Base-by-base conservation (phyloP, 2,797 vertebrate species). In the Cyclopterus lumpus region DNA sequence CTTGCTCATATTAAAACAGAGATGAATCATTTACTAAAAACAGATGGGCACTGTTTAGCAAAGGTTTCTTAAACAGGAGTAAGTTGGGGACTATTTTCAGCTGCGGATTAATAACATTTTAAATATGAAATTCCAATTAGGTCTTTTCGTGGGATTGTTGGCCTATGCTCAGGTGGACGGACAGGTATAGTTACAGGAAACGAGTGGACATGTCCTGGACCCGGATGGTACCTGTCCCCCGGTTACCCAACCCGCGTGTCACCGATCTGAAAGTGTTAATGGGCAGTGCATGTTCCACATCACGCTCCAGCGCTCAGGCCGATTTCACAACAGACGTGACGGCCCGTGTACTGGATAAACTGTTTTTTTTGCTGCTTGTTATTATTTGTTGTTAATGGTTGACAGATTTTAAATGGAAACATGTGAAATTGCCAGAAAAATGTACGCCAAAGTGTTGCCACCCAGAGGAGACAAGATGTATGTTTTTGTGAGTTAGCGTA, bases 311-410 rank as follows among this genome's bases (percentile, higher is more conserved):
- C 64, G 83, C 83, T 69, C 92, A 67, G 65, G 80, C 54, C 34
- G 85, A 90, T 95, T 94, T 94, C 93, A 90, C 94, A 95, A 95
- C 88, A 86, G 75, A 36, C 66, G 70, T 51, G 80, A 88, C 57
- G 83, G 71, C 80, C 86, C 83, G 85, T 83, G 86, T 92, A 90
- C 90, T 93, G 91, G 92, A 93, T 91, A 88, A 91, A 93, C 92
- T 84, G 78, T 90, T 91, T 91, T 91, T 91, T 71, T 85, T 76
- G 71, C 84, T 67, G 68, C 68, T 89, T 96, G 93, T 95, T 95
- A 91, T 95, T 93, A 92, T 95, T 94, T 94, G 91, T 87, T 65
- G 93, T 95, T 94, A 95, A 95, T 95, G 86, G 92, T 92, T 95
- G 90, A 95, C 82, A 72, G 76, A 86, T 91, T 90, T 87, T 68